These are phyloP conservation scores for Clanis bilineata DNA, from an alignment of 2,888 invertebrate species.

Conservation along the genomic window DNA sequence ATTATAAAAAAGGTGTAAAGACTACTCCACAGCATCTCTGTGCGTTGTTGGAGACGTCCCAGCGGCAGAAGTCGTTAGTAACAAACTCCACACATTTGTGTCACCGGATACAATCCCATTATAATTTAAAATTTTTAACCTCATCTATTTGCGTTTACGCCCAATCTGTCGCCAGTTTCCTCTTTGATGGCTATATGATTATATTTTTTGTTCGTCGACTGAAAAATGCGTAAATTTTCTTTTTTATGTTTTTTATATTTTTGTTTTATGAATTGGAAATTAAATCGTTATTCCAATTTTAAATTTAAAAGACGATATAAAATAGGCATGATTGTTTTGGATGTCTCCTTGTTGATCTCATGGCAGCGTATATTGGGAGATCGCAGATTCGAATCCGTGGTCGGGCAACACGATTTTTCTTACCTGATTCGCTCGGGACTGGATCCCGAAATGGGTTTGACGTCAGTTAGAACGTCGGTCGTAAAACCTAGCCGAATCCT, in stretches of 20 bases:
- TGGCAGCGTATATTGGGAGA: too few species aligned
- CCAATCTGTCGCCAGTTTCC: constrained; percentile 64
- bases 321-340: too few species aligned
- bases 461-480: too few species aligned
- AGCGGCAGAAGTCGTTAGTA: constrained; percentile 77
- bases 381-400: too few species aligned
- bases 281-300: neutral
- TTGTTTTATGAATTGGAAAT: neutral
- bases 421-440: too few species aligned
- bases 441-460: too few species aligned
- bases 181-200: constrained; percentile 77
- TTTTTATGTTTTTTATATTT: neutral
- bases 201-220: constrained; percentile 10
- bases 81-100: constrained; percentile 83
- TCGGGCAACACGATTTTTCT: too few species aligned
- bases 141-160: constrained; percentile 76
- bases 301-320: neutral
- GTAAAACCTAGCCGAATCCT: too few species aligned
- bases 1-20: neutral
- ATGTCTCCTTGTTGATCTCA: too few species aligned
- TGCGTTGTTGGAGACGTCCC: neutral
- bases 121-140: constrained; percentile 81
- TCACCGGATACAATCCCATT: constrained; percentile 82
- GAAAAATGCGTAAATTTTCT: neutral
- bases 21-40: neutral